Percentiles rank a stretch among this genome's conserved stretches.
These are phyloP conservation scores for Montipora cactus DNA, from an alignment of 64 coral and sea anemone genomes.

Conservation along the genomic window DNA sequence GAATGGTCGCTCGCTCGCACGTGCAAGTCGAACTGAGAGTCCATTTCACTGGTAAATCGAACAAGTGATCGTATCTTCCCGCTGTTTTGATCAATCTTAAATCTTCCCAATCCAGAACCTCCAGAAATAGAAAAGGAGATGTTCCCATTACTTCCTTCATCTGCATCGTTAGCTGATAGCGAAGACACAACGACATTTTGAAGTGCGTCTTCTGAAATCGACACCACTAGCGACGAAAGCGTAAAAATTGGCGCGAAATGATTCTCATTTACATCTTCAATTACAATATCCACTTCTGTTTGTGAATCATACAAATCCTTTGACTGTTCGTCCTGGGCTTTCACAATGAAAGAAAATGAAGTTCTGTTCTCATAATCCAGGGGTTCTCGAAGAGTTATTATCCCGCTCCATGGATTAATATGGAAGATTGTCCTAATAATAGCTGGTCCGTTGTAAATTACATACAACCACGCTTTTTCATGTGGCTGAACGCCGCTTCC, in stretches of 20 bases:
- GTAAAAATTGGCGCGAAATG: slow-evolving; percentile 76
- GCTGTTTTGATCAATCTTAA: slow-evolving; percentile 58
- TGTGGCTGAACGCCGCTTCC: slow-evolving; percentile 18
- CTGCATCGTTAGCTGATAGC: slow-evolving; percentile 76
- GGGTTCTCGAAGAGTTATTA: slow-evolving; percentile 82
- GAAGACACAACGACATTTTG: slow-evolving; percentile 28
- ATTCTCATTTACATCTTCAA: slow-evolving; percentile 84
- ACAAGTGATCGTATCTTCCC: slow-evolving; percentile 66
- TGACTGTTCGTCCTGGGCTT: background rate
- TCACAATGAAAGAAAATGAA: slow-evolving; percentile 53
- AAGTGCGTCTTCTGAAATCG: slow-evolving; percentile 49
- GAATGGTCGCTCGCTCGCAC: slow-evolving; percentile 81
- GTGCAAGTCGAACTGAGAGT: slow-evolving; percentile 70
- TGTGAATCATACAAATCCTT: slow-evolving; percentile 19
- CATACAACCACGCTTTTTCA: slow-evolving; percentile 33
- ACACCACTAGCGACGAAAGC: slow-evolving; percentile 10
- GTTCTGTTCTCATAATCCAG: slow-evolving; percentile 70
- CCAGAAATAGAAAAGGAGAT: slow-evolving; percentile 66
- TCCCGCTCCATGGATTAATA: slow-evolving; percentile 87
- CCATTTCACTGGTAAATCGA: slow-evolving; percentile 61
- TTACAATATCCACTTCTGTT: slow-evolving; percentile 58
- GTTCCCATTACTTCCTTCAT: slow-evolving; percentile 65
- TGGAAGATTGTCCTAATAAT: slow-evolving; percentile 59
- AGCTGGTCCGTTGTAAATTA: slow-evolving; percentile 33
- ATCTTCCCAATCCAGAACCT: slow-evolving; percentile 83